Evolutionary conservation across 2,888 invertebrate species (phyloP), one percentile per base, ranked within the genome.

Genomic region (Tiliacea citrago): DNA sequence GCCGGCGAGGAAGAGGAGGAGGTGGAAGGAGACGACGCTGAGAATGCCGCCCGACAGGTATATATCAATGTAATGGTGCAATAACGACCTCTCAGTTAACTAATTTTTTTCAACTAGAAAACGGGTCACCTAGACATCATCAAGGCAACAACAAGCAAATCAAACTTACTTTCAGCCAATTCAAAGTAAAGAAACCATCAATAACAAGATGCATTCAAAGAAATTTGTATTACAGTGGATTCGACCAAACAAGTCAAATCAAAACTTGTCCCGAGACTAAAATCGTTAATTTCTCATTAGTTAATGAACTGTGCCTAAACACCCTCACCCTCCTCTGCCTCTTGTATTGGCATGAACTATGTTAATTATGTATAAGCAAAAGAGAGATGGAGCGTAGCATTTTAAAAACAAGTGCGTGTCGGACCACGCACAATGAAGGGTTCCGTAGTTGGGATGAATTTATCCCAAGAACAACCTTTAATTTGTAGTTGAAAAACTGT

Each of bases 1-100:
- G 95, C 86, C 0, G 96, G 93, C 0, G 93, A 93, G 69, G 94
- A 93, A 63, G 94, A 94, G 81, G 94, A 95, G 75, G 95, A 94
- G 73, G 94, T 91, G 6, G 96, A 95, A 68, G 94, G 93, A 2
- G 96, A 94, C 53, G 96, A 95, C 55, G 91, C 90, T 16, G 95
- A 94, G 58, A 93, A 88, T 69, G 88, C 91, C 2, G 88, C 91
- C 8, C 90, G 91, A 75, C 95, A 94, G 93, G 96, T 95, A 89
- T 10, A 39, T 71, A 18, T 45, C 39, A 13, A 29, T 53, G 24
- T 53, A 21, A 5, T 7, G 10, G 21, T 51, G 58, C 49, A 24
- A 6, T 35, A n/a, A 42, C 7, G 1, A 68, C 24, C 13, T n/a
- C n/a, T n/a, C n/a, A n/a, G n/a, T n/a, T n/a, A n/a, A 35, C 24